These are phyloP conservation scores for Idris sp. DNA, from an alignment of 1,140 invertebrate genomes.

Conservation along the genomic window DNA sequence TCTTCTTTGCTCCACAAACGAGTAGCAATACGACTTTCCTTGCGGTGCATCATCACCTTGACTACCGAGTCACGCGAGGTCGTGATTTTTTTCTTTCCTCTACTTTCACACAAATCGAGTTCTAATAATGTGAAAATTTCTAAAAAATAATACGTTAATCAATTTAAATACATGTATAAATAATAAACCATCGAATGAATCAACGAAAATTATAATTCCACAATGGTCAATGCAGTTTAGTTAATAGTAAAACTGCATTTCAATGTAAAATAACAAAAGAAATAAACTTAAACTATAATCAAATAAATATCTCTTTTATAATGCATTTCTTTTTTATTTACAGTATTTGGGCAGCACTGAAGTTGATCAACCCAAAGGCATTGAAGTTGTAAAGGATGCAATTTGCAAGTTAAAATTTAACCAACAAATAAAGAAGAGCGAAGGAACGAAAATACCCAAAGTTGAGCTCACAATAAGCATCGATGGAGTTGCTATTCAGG, in stretches of 20 bases:
- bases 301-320: too few relatives aligned
- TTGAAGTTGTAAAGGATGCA: constrained; percentile 97
- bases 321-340: constrained; percentile 72
- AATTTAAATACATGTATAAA: constrained; percentile 12
- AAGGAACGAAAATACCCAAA: constrained; percentile 94
- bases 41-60: constrained; percentile 54
- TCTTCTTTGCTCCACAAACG: constrained; percentile 49
- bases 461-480: constrained; percentile 95
- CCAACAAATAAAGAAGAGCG: constrained; percentile 94
- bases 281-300: too few relatives aligned
- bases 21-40: constrained; percentile 54
- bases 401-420: constrained; percentile 96
- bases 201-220: too few relatives aligned
- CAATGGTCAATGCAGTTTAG: too few relatives aligned
- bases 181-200: too few relatives aligned
- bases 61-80: constrained; percentile 62
- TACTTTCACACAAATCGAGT: constrained; percentile 52
- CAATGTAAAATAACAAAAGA: too few relatives aligned
- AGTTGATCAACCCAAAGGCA: constrained; percentile 97
- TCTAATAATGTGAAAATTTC: constrained; percentile 32
- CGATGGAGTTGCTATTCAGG: constrained; percentile 96
- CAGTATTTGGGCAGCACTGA: constrained; percentile 95
- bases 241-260: too few relatives aligned
- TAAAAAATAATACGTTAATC: constrained; percentile 29
- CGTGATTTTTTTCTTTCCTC: constrained; percentile 47